phyloP scores from a whole-genome alignment of 2,113 vertebrate species.

The Sardina pilchardus region DNA sequence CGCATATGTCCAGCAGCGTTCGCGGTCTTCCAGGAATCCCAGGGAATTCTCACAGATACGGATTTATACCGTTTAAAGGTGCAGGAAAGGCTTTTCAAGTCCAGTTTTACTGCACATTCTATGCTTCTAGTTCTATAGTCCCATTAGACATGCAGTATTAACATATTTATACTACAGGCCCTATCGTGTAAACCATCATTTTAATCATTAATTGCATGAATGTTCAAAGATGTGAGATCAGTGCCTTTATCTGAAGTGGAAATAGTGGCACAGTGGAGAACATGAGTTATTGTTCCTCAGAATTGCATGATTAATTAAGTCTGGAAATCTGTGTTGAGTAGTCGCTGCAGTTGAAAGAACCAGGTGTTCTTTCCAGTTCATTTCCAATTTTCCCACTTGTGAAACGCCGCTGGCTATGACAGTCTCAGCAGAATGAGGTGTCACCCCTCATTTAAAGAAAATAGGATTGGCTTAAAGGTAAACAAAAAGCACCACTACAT shows the following conservation, averaged over 20 bases:
- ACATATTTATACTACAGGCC: neutral
- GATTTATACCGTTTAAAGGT: neutral
- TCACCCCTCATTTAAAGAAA: neutral
- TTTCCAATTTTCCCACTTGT: neutral
- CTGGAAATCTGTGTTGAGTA: neutral
- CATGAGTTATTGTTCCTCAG: too few relatives aligned
- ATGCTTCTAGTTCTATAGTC: neutral
- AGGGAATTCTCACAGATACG: slow-evolving; percentile 1
- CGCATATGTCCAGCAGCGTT: neutral
- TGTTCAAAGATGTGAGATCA: too few relatives aligned
- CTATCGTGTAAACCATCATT: neutral
- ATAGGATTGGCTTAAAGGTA: neutral
- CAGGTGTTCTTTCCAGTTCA: neutral
- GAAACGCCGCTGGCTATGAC: neutral
- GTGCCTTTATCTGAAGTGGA: neutral
- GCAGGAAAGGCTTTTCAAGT: neutral
- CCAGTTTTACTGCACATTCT: neutral
- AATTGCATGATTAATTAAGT: neutral
- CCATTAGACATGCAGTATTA: neutral
- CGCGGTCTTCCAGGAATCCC: neutral
- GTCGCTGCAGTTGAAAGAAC: neutral
- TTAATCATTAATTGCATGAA: neutral
- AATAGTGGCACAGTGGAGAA: too few relatives aligned
- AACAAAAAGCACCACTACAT: neutral
- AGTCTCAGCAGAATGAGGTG: neutral